Evolutionary conservation across 2,113 vertebrate species (phyloP), one percentile per base, ranked within the genome.

Genomic region (Labeo rohita): DNA sequence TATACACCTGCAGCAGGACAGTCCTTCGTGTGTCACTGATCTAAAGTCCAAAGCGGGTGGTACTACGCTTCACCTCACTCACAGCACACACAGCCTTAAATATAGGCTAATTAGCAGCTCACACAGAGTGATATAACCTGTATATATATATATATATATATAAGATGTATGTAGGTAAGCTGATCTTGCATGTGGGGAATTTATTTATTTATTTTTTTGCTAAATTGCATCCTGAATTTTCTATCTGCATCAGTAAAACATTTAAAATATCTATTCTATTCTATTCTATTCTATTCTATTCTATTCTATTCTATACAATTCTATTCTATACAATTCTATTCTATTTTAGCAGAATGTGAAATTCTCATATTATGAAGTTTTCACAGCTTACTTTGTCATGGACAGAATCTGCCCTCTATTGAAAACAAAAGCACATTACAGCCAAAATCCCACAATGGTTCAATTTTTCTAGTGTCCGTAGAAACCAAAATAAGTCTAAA

Each of bases 21-120:
- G 77, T 21, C 34, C 52, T 49, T 39, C 12, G 1, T 1, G 45
- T 66, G 79, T 66, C 79, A 81, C 61, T 66, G 79, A 23, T 81
- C 61, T 66, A 81, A 81, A 81, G 80, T 81, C 80, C 61, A 1
- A 8, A 49, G 61, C n/a, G 4, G 79, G 79, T 80, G 78, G 39
- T 21, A 23, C 12, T n/a, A 49, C 11, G 39, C 28, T 21, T 77
- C 50, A 78, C 6, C 36, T n/a, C 34, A 50, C 47, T 34, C 10
- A 3, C 21, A 75, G 45, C 10, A 49, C 47, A 12, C 49, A 50
- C 49, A 3, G 9, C 8, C 15, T 18, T 36, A 45, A 10, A 72
- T 45, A 39, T 2, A 23, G 36, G 1, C 6, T 7, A 45, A 45
- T 2, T 61, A 63, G 23, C 77, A 45, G 23, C 21, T 8, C 8